A percentile compares a stretch with the other conserved stretches of the same genome.
Evolutionary conservation across 1,140 invertebrate species (phyloP).

Genomic region (Aphidius ervi): DNA sequence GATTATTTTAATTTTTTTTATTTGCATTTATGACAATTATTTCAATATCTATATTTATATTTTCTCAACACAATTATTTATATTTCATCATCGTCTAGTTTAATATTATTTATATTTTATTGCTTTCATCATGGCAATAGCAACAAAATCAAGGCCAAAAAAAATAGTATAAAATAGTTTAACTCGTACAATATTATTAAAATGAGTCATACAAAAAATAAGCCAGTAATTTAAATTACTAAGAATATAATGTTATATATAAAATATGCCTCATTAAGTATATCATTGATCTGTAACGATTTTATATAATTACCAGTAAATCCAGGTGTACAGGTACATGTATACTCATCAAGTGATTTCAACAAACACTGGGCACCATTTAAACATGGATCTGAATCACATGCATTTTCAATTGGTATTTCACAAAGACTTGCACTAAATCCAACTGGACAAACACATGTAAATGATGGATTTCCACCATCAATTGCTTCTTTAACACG

Average conservation of each 20-base stretch:
- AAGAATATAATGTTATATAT: not conserved
- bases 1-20: not conserved
- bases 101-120: not conserved
- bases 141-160: too few relatives aligned
- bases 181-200: too few relatives aligned
- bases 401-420: conserved; percentile 82
- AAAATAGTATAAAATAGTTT: too few relatives aligned
- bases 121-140: too few relatives aligned
- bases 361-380: conserved; percentile 83
- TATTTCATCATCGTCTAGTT: conserved; percentile 4
- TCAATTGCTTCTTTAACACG: conserved; percentile 65
- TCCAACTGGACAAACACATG: conserved; percentile 83
- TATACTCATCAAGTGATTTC: conserved; percentile 71
- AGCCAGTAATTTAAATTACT: too few relatives aligned
- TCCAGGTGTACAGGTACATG: conserved; percentile 78
- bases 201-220: too few relatives aligned
- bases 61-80: conserved; percentile 13
- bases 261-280: conserved; percentile 3
- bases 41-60: conserved; percentile 11
- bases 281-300: conserved; percentile 5
- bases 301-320: conserved; percentile 68
- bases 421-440: conserved; percentile 92
- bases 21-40: conserved; percentile 13
- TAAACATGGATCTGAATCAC: conserved; percentile 80
- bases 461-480: conserved; percentile 70